Evolutionary conservation across 2,888 invertebrate species (phyloP), one percentile per base, ranked within the genome.

Genomic region (Tachina lurida): DNA sequence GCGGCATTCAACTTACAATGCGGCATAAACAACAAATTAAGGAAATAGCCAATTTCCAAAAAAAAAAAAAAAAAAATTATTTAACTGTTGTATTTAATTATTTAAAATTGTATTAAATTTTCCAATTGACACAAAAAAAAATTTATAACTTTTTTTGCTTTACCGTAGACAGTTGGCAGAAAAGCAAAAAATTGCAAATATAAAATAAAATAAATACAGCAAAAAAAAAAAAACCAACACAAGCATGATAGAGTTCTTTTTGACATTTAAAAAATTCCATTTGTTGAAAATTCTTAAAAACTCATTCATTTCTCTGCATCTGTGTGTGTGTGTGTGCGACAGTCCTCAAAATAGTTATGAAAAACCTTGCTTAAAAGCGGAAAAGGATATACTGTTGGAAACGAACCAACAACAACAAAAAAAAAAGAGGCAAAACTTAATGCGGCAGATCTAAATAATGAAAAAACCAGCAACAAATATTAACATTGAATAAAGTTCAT

Each of bases 371-470:
- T 86, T 58, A 22, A 70, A 79, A 73, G 58, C 76, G 86, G 76
- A 81, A 86, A 81, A 54, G 86, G 77, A 86, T 70, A 80, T 80
- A 71, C 65, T 54, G 67, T 41, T 74, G 58, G 62, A 71, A 83
- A 47, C 56, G 56, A 45, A 71, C 5, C 10, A 71, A 60, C n/a
- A 54, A 47, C 19, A 68, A 5, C 60, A 3, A 19, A 45, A 31
- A 19, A 60, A 49, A 17, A 52, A 49, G 41, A 68, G 7, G 10
- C 22, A 3, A 47, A 56, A 71, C 45, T 15, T 56, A 71, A 71
- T 17, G 63, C 63, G 39, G 54, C 45, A 63, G 19, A 17, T 78
- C 8, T 56, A 31, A 31, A 31, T 31, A 49, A 41, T 56, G 71
- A 45, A 77, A 78, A 62, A 41, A 62, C 2, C 31, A 31, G 4